Evolutionary conservation across 1,140 invertebrate species (phyloP), one percentile per base, ranked within the genome.

Genomic region (Pentalonia nigronervosa): DNA sequence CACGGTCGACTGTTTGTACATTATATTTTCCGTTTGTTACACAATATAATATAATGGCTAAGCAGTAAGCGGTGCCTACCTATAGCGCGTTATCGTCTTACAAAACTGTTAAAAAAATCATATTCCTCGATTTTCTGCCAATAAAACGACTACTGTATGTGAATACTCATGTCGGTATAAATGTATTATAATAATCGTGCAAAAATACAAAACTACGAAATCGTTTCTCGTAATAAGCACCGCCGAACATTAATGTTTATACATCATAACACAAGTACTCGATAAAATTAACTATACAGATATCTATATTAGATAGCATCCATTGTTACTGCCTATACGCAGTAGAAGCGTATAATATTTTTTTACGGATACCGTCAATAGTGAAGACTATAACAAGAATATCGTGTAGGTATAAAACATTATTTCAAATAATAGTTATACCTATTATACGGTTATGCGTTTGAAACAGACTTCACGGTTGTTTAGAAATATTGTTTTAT

Each of bases 401-500:
- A 76, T 76, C 14, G 60, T 76, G 14, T 76, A n/a, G 0, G 60
- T n/a, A 76, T 76, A 76, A 67, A 76, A 76, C n/a, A 30, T n/a
- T 76, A n/a, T 76, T 76, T 76, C 14, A 30, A 53, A 34, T 41
- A 67, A n/a, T 67, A 67, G 30, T 67, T 76, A 76, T 17, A 76
- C 60, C 14, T n/a, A 76, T 76, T 76, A 76, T 76, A 76, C 60
- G 60, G 60, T 76, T n/a, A 76, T 53, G 21, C 30, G 17, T 34
- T 34, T 76, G 60, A 76, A 76, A 76, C 60, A 0, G 14, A 76
- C 60, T 67, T 67, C 9, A 7, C 60, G n/a, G 60, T 76, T 76
- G 60, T 76, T 76, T 76, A 76, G 60, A n/a, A 76, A 76, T 76
- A 76, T 76, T 76, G 60, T 76, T 76, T 76, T 76, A 76, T 76